Evolutionary conservation across 2,113 vertebrate species (phyloP), one percentile per base, ranked within the genome.

Genomic region (Promerops cafer): DNA sequence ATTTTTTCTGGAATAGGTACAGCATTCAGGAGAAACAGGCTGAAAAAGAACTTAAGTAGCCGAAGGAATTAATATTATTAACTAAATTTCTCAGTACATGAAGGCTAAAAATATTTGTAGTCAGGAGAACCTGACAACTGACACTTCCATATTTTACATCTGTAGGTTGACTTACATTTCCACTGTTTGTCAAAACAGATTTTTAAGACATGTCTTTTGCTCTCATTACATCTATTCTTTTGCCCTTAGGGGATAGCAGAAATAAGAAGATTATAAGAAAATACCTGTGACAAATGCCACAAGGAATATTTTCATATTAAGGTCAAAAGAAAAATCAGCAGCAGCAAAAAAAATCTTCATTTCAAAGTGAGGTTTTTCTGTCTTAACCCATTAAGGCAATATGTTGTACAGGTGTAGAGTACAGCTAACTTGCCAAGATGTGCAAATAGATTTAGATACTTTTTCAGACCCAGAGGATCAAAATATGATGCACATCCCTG

Each of bases 231-330:
- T 63, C 50, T 63, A 59, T 75, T 90, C 33, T 39, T 45, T 77
- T 16, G 28, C 71, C n/a, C 27, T 61, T 66, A 68, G 44, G 23
- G n/a, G 33, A 52, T 16, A 50, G 79, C 39, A 89, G 40, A 77
- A 86, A 40, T 31, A 45, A 74, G 61, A 90, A 80, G 50, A 97
- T 87, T 79, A 35, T 74, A 91, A 81, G 20, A 93, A 97, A 97
- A 77, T 39, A 82, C 21, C 37, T 78, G 22, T 77, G 53, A 88
- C 18, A 83, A 93, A 83, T 49, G 33, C 9, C 14, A 45, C 5
- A 20, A 77, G 22, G 37, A 72, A 53, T 86, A 65, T 79, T 85
- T 69, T 68, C 40, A 45, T 44, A 90, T 64, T 74, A 61, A 22
- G 16, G 18, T 53, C 30, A 81, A 64, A 85, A 60, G 57, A 66